These are phyloP conservation scores for Trichogramma dendrolimi DNA, from an alignment of 2,888 invertebrate genomes.

Conservation along the genomic window DNA sequence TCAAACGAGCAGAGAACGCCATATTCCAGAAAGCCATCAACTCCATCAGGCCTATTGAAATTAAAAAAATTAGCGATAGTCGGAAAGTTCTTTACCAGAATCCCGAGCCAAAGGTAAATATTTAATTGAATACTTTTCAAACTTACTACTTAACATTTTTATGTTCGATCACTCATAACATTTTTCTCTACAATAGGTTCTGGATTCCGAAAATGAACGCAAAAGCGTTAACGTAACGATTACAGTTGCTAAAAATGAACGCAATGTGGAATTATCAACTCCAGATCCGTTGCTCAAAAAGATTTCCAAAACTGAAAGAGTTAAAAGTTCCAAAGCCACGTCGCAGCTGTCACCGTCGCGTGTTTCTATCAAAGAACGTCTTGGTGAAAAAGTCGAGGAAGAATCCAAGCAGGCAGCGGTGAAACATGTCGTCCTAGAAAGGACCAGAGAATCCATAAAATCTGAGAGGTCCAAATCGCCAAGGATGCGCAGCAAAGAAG, in stretches of 20 bases:
- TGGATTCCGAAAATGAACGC: slow-evolving; percentile 28
- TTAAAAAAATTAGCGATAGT: slow-evolving; percentile 68
- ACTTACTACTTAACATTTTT: background rate
- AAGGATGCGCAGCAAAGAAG: slow-evolving; percentile 38
- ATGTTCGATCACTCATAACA: too few relatives aligned
- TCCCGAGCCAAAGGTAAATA: slow-evolving; percentile 45
- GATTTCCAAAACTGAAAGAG: slow-evolving; percentile 44
- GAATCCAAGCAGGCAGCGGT: slow-evolving; percentile 36
- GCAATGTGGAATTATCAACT: slow-evolving; percentile 45
- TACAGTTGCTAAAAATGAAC: slow-evolving; percentile 46
- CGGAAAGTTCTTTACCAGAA: slow-evolving; percentile 63
- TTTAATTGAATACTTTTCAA: background rate
- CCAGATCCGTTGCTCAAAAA: slow-evolving; percentile 41
- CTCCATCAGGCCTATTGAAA: slow-evolving; percentile 65
- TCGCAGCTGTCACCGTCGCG: slow-evolving; percentile 57
- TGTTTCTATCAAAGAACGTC: slow-evolving; percentile 72
- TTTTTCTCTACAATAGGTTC: slow-evolving; percentile 28
- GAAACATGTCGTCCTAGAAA: slow-evolving; percentile 28
- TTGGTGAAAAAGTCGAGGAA: slow-evolving; percentile 73
- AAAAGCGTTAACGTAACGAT: slow-evolving; percentile 49
- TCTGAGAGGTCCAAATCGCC: slow-evolving; percentile 51
- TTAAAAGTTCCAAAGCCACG: slow-evolving; percentile 41
- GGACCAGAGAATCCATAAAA: slow-evolving; percentile 52
- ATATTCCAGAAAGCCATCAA: slow-evolving; percentile 85
- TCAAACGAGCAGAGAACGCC: slow-evolving; percentile 87